Evolutionary conservation across 2,113 vertebrate species (phyloP), one percentile per base, ranked within the genome.

Genomic region (Pygoscelis antarcticus): DNA sequence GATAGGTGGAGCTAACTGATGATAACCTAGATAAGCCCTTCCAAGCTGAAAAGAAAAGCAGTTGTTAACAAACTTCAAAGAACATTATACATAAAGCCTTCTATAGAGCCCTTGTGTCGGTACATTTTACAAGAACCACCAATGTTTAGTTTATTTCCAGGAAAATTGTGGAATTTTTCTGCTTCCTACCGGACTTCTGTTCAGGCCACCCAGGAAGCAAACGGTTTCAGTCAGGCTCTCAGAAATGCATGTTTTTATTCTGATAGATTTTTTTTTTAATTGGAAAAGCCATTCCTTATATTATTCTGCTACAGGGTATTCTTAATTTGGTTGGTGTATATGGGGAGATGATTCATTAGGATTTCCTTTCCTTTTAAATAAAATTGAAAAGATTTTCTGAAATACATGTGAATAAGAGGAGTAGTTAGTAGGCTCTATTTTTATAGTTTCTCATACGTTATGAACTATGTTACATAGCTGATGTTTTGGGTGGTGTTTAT

Each of bases 321-420:
- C 80, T 93, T 91, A 86, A 18, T 92, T 89, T 93, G 82, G 12
- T 72, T 72, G 57, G 21, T 71, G 16, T 54, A 0, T 64, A 49
- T 92, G 81, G 9, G 10, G n/a, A 94, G 69, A 47, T 80, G 34
- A 91, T 86, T 91, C 32, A 29, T 87, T 92, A 90, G 54, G n/a
- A 18, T 93, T 94, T 85, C 40, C 34, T 87, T 95, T 91, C 42
- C 65, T 82, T 87, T 52, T 68, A 72, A 89, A 88, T 93, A 66
- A 96, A 95, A 89, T n/a, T 69, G 61, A 88, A 95, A 93, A 95
- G 55, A 83, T 88, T 87, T 95, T 64, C 49, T 96, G 74, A 95
- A 86, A 80, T 93, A 68, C 19, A 20, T 94, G 54, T 32, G 71
- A 23, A 34, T 93, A 40, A 78, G 69, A 95, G 26, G 51, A 92